Conservation (phyloP, 2,888 invertebrate species). For the Aphodius sticticus region DNA sequence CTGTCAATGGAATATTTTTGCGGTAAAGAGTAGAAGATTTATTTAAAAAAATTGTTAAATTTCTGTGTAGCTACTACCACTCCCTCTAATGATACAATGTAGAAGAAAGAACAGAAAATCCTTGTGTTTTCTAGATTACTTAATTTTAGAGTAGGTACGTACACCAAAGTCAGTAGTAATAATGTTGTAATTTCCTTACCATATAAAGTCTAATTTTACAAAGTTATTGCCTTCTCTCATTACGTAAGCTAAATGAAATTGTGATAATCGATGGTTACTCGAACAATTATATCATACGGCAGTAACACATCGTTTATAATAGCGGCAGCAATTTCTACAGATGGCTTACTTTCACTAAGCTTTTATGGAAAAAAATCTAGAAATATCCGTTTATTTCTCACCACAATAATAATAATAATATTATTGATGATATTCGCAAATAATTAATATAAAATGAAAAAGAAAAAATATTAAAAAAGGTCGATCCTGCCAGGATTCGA, state of each 20-base stretch:
- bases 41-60: no score
- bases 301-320: neutral
- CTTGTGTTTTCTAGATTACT: no score
- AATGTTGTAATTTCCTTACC: neutral
- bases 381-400: neutral
- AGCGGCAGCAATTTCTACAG: neutral
- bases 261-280: neutral
- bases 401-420: neutral
- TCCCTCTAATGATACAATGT: no score
- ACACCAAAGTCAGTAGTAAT: neutral
- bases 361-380: neutral
- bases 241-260: neutral
- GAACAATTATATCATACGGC: neutral
- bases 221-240: neutral
- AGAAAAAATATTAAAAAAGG: conserved; percentile 38
- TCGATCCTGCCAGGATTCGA: conserved; percentile 65
- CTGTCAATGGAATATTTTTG: no score
- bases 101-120: no score
- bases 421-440: neutral
- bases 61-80: no score
- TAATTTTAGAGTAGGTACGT: no score
- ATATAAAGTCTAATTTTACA: neutral
- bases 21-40: no score
- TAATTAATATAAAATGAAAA: neutral
- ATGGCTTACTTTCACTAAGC: conserved; percentile 8